phyloP scores from a whole-genome alignment of 2,797 vertebrate genomes.

The Gymnoscopelus microlampas region DNA sequence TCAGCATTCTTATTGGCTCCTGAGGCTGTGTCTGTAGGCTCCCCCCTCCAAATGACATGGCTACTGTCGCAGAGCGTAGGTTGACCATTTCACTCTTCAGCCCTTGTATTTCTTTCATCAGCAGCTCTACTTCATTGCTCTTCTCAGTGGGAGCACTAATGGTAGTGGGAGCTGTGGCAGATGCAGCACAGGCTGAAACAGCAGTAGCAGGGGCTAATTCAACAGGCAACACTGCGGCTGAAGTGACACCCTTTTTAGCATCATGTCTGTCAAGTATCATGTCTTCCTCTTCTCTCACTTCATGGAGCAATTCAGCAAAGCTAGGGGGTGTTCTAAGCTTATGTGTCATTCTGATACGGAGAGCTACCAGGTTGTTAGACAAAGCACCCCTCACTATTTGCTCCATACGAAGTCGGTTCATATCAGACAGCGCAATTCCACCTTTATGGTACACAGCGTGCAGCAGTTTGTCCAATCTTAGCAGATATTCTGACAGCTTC shows the following conservation, averaged over 20 bases:
- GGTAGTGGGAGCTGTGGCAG: no score
- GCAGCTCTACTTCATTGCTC: neutral
- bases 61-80: neutral
- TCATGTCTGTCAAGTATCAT: neutral
- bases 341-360: conserved; percentile 18
- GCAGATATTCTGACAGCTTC: conserved; percentile 28
- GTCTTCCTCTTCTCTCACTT: conserved; percentile 29
- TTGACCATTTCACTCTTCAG: conserved; percentile 3
- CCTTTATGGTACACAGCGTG: conserved; percentile 12
- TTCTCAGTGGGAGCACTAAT: neutral
- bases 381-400: conserved; percentile 28
- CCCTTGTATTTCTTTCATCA: conserved; percentile 9
- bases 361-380: conserved; percentile 19
- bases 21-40: neutral
- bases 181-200: neutral
- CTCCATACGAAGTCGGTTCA: conserved; percentile 4
- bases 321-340: conserved; percentile 3
- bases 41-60: neutral
- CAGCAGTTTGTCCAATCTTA: conserved; percentile 38
- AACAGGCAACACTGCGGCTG: neutral
- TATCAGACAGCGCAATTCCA: neutral
- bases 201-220: neutral
- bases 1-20: neutral
- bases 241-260: neutral
- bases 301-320: conserved; percentile 23